Conservation (phyloP, 92 coral and sea anemone species). For the Heliopora coerulea region DNA sequence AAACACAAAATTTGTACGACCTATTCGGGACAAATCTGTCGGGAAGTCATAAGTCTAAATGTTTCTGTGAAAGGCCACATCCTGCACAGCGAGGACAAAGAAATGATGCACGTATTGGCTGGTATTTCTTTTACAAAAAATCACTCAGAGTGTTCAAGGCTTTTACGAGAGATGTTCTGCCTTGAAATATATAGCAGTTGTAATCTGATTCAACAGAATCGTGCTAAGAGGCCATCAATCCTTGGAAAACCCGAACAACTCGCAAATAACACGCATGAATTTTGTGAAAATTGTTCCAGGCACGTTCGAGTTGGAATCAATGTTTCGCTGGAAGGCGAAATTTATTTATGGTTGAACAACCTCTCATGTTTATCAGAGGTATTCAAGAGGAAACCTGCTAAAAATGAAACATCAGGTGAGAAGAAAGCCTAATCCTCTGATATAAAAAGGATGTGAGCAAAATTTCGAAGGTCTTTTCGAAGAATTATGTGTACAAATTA, state of each 20-base stretch:
- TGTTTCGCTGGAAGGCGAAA: background rate
- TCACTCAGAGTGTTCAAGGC: background rate
- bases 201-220: background rate
- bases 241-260: background rate
- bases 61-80: conserved; percentile 1
- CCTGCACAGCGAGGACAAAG: background rate
- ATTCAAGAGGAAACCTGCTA: background rate
- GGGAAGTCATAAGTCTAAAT: background rate
- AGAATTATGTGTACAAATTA: no score
- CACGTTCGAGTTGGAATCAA: background rate
- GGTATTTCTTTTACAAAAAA: conserved; percentile 10
- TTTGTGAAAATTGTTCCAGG: background rate
- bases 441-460: no score
- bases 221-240: background rate
- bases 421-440: no score
- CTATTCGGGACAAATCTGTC: background rate
- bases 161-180: conserved; percentile 6
- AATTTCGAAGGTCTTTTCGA: no score
- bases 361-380: background rate
- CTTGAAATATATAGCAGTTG: conserved; percentile 10
- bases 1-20: background rate
- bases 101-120: background rate
- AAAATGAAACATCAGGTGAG: conserved; percentile 12
- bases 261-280: background rate
- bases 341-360: conserved; percentile 7